phyloP scores from a whole-genome alignment of 2,888 invertebrate genomes.

The Crocallis elinguaria region DNA sequence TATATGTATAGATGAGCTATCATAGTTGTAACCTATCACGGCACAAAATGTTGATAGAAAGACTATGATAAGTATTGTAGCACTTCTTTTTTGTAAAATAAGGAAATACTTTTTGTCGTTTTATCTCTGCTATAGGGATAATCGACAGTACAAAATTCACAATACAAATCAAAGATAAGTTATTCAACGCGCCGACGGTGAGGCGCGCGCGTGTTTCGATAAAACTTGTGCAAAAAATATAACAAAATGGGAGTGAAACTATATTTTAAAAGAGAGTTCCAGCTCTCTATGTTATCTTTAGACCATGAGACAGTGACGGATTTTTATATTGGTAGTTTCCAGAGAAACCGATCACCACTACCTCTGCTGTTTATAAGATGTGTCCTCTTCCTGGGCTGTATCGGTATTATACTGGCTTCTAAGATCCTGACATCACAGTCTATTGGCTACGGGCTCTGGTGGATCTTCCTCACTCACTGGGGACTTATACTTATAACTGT shows the following conservation, averaged over 20 bases:
- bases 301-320: constrained; percentile 59
- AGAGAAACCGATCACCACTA: constrained; percentile 55
- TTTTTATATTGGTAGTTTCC: constrained; percentile 64
- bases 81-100: constrained; percentile 27
- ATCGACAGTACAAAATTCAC: constrained; percentile 38
- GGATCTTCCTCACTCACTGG: constrained; percentile 75
- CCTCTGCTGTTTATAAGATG: constrained; percentile 59
- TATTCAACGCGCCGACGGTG: constrained; percentile 37
- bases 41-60: background rate
- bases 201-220: constrained; percentile 21
- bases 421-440: constrained; percentile 43
- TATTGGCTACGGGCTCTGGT: constrained; percentile 51
- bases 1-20: background rate
- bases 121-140: constrained; percentile 45
- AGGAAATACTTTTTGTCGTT: constrained; percentile 34
- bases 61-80: background rate
- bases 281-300: constrained; percentile 49
- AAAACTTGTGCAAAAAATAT: constrained; percentile 6
- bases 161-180: constrained; percentile 45
- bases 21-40: background rate
- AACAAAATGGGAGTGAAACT: constrained; percentile 61
- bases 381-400: constrained; percentile 58
- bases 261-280: constrained; percentile 63
- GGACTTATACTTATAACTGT: constrained; percentile 62
- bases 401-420: constrained; percentile 58